phyloP scores from a whole-genome alignment of 2,113 vertebrate genomes.

The Alectura lathami region DNA sequence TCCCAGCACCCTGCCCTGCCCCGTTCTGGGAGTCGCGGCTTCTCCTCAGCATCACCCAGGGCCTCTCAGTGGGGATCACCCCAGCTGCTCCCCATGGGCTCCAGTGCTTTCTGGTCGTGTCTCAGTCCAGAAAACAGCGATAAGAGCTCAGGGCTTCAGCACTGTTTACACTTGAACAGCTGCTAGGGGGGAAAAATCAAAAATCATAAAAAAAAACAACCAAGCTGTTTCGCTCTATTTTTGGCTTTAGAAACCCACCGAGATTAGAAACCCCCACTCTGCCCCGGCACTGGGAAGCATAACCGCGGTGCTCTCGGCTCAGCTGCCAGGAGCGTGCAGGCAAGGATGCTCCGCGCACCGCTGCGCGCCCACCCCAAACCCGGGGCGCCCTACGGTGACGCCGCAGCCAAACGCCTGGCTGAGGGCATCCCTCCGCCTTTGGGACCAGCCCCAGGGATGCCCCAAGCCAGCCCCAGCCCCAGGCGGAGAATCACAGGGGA shows the following conservation, averaged over 20 bases:
- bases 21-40: no score
- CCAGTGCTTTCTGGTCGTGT: neutral
- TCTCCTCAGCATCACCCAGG: neutral
- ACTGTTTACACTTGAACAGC: conserved; percentile 44
- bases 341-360: no score
- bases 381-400: neutral
- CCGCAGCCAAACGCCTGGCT: neutral
- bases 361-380: neutral
- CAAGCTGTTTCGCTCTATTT: conserved; percentile 7
- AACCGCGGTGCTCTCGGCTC: neutral
- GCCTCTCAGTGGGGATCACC: neutral
- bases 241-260: conserved; percentile 9
- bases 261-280: conserved; percentile 30
- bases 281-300: rapidly evolving
- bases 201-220: neutral
- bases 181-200: neutral
- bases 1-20: no score
- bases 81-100: rapidly evolving
- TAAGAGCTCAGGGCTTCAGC: neutral
- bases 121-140: neutral
- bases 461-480: neutral
- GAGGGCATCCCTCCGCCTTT: neutral
- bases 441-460: neutral
- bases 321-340: neutral
- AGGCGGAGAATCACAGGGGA: neutral